Base-by-base conservation (phyloP, 2,797 vertebrate genomes). In the Bucorvus abyssinicus region DNA sequence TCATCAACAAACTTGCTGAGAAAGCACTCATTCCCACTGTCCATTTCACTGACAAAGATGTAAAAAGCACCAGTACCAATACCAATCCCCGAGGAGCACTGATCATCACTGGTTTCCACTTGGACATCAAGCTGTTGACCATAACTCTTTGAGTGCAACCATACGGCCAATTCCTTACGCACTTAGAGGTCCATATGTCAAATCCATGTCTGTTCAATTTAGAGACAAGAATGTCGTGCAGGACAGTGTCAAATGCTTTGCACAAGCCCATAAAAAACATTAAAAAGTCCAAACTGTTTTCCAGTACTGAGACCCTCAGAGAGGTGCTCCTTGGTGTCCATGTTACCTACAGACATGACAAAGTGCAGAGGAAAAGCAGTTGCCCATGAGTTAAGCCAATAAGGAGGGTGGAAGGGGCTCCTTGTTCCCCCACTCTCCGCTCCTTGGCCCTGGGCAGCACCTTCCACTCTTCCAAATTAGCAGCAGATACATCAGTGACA, bases 301-400 rank as follows among this genome's bases (percentile, higher is more conserved):
- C 52, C 55, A 32, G 6, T 3, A 13, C 56, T 1, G 9, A 38
- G n/a, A 12, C 34, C 34, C 29, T 19, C 36, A 2, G 23, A 7
- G 55, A 22, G 8, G 23, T 7, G 36, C n/a, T 22, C 27, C 60
- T 19, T 3, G 52, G 32, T 36, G 6, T 30, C 29, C 38, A 0
- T 2, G 11, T n/a, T 13, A 32, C n/a, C 29, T 4, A 8, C 24
- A 18, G 78, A 24, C 64, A 27, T 34, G 45, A 49, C 24, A 49
- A 68, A 36, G 24, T 26, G 22, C 42, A 15, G 16, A 32, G 42
- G 27, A 61, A 56, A 44, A 57, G 63, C 32, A 14, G 29, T 0
- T 22, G 19, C 23, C 21, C 21, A 2, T 6, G 26, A 49, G 73
- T 2, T 19, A 42, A n/a, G 32, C 2, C 59, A 7, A 9, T 1